Percentiles rank a stretch among this genome's conserved stretches.
Evolutionary conservation across 2,888 invertebrate species (phyloP).

Genomic region (Thera obeliscata): DNA sequence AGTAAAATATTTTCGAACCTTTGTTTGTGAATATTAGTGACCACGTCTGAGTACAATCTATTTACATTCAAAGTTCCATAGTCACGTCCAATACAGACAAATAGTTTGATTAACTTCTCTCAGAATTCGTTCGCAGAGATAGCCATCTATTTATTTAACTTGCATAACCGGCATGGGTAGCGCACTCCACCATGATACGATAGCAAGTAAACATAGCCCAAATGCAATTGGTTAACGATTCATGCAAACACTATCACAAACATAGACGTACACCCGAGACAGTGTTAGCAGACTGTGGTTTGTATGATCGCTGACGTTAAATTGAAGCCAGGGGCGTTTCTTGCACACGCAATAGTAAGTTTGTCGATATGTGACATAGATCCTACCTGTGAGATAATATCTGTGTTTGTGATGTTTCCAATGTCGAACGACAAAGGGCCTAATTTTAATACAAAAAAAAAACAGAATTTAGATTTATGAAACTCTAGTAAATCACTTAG

Average conservation of each 20-base stretch:
- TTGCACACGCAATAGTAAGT: slow-evolving; percentile 42
- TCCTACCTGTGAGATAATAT: slow-evolving; percentile 72
- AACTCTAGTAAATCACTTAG: too few relatives aligned
- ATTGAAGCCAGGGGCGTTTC: slow-evolving; percentile 10
- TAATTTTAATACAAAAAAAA: too few relatives aligned
- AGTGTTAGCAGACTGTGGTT: not conserved
- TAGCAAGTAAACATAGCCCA: slow-evolving; percentile 53
- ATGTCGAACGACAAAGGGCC: slow-evolving; percentile 30
- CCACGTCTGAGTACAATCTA: too few relatives aligned
- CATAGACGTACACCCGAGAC: slow-evolving; percentile 7
- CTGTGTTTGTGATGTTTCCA: slow-evolving; percentile 58
- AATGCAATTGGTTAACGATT: slow-evolving; percentile 64
- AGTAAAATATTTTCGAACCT: too few relatives aligned
- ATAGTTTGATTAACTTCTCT: not conserved
- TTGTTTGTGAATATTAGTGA: too few relatives aligned
- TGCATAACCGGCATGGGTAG: slow-evolving; percentile 25
- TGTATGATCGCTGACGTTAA: not conserved
- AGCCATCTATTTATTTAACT: slow-evolving; percentile 14
- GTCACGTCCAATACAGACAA: slow-evolving; percentile 5
- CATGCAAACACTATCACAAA: slow-evolving; percentile 54
- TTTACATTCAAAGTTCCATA: slow-evolving; percentile 1
- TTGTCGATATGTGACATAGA: slow-evolving; percentile 62
- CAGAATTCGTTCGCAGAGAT: slow-evolving; percentile 4
- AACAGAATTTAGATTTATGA: too few relatives aligned
- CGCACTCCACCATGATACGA: slow-evolving; percentile 41